phyloP scores from a whole-genome alignment of 2,113 vertebrate species.

The Henicopernis longicauda region DNA sequence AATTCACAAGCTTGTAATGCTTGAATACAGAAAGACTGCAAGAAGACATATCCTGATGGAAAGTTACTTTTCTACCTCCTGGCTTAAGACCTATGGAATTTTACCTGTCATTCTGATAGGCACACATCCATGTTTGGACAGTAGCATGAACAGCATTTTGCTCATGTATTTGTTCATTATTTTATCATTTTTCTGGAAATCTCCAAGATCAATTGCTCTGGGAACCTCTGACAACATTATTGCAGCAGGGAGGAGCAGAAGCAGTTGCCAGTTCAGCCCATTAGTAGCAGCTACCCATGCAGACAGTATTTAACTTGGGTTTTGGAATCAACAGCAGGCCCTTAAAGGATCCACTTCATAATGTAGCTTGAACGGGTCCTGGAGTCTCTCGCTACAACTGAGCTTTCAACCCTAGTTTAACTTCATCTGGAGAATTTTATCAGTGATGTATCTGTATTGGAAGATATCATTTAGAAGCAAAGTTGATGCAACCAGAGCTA shows the following conservation, averaged over 20 bases:
- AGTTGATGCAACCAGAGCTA: background rate
- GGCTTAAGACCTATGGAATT: background rate
- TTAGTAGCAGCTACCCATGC: background rate
- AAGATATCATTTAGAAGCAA: background rate
- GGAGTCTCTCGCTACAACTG: background rate
- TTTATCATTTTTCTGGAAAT: background rate
- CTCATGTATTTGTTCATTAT: background rate
- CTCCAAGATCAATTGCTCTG: background rate
- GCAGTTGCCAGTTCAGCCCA: background rate
- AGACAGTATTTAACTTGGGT: background rate
- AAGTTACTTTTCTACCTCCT: background rate
- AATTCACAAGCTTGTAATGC: background rate
- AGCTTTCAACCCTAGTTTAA: background rate
- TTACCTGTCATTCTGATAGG: background rate
- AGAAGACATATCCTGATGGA: background rate
- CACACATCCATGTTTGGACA: background rate
- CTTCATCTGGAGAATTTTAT: background rate
- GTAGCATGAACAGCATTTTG: background rate
- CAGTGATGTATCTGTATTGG: background rate
- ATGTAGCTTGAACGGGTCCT: background rate
- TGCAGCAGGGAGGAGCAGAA: background rate
- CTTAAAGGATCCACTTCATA: background rate
- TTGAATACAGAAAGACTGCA: background rate
- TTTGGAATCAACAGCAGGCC: background rate
- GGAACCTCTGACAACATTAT: background rate